These are phyloP conservation scores for Tokudaia tokunoshimensis DNA, from an alignment of 2,797 vertebrate species.

Conservation along the genomic window DNA sequence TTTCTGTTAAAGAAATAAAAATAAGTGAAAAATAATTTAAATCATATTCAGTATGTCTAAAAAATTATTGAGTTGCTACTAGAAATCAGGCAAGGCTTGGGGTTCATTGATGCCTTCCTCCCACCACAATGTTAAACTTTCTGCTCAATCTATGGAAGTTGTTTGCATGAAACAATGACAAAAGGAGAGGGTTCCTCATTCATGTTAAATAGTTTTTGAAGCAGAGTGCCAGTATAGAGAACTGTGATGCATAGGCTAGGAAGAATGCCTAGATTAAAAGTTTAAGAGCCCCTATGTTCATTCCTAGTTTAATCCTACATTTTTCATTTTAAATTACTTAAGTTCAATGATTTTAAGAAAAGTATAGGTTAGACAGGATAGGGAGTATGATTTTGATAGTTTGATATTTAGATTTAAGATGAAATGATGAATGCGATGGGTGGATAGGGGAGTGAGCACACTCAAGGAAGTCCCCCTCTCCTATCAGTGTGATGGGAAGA, in stretches of 20 bases:
- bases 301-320: neutral
- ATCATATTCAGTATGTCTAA: neutral
- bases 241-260: neutral
- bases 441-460: neutral
- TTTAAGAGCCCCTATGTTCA: neutral
- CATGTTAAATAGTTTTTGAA: neutral
- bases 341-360: neutral
- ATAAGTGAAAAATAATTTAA: neutral
- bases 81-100: neutral
- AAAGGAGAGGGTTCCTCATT: neutral
- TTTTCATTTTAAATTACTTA: neutral
- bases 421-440: neutral
- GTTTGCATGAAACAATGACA: neutral
- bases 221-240: neutral
- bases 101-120: neutral
- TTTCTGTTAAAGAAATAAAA: slow-evolving; percentile 12
- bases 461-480: neutral
- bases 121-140: neutral
- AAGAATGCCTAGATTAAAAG: neutral
- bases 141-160: neutral
- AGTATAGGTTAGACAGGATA: neutral
- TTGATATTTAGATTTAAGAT: neutral
- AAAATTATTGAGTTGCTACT: neutral
- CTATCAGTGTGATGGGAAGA: neutral
- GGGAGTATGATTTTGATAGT: neutral